Evolutionary conservation across 2,888 invertebrate species (phyloP).

Genomic region (Flexamia atlantica): DNA sequence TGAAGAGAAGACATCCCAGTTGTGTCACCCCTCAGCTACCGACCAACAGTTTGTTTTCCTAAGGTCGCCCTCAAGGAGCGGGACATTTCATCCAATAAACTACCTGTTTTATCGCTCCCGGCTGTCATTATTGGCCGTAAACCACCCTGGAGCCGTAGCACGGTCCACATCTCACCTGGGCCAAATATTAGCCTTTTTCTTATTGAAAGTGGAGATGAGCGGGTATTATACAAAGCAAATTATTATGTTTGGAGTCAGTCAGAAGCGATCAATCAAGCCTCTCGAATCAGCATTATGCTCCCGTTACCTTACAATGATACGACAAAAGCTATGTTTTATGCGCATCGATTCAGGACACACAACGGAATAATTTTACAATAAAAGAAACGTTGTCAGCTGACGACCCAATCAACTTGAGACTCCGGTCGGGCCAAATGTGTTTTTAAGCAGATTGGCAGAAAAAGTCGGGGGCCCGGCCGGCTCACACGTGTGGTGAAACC

Average conservation of each 20-base stretch:
- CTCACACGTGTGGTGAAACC: constrained; percentile 56
- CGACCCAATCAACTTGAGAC: constrained; percentile 24
- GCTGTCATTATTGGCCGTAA: background rate
- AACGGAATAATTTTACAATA: too few species aligned
- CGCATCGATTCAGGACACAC: too few species aligned
- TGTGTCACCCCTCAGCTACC: background rate
- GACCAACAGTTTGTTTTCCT: background rate
- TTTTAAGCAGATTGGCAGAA: constrained; percentile 56
- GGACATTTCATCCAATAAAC: constrained; percentile 39
- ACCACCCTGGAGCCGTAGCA: background rate
- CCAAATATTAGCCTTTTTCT: background rate
- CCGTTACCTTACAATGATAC: too few species aligned
- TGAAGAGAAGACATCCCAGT: too few species aligned
- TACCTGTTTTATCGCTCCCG: background rate
- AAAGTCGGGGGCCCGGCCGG: background rate
- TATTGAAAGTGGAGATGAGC: too few species aligned
- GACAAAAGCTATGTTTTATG: too few species aligned
- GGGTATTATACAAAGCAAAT: too few species aligned
- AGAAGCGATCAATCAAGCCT: too few species aligned
- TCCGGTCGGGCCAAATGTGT: constrained; percentile 42
- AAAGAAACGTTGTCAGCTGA: constrained; percentile 16
- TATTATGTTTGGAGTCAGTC: too few species aligned
- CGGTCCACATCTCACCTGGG: background rate
- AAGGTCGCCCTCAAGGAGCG: background rate
- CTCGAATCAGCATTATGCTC: too few species aligned